Evolutionary conservation across 2,113 vertebrate genomes (phyloP).

Genomic region (Naja naja): DNA sequence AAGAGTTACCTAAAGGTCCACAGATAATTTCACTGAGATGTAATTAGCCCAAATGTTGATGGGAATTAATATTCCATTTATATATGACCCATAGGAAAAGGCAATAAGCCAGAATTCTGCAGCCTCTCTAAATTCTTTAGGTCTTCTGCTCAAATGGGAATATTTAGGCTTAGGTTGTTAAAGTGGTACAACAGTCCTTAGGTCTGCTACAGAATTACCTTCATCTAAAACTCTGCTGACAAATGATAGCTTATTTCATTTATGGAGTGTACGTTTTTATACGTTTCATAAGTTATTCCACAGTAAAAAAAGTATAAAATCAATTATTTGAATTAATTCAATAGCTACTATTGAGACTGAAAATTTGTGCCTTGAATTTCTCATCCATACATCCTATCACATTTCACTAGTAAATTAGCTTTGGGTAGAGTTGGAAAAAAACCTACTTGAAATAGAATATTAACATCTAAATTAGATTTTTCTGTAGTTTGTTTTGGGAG

Average conservation of each 20-base stretch:
- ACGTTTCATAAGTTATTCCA: conserved; percentile 46
- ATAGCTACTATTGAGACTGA: neutral
- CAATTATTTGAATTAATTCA: conserved; percentile 20
- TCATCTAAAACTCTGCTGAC: conserved; percentile 36
- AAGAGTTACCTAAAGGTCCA: neutral
- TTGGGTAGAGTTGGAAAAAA: neutral
- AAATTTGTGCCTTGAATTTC: neutral
- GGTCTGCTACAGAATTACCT: conserved; percentile 46
- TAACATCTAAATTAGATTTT: neutral
- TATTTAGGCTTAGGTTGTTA: conserved; percentile 58
- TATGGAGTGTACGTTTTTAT: conserved; percentile 23
- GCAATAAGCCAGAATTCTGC: neutral
- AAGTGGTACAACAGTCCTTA: conserved; percentile 54
- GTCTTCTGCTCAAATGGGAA: neutral
- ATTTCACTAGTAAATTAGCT: neutral
- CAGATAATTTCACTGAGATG: neutral
- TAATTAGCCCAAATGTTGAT: neutral
- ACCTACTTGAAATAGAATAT: neutral
- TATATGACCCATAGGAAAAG: neutral
- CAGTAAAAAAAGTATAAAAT: conserved; percentile 28
- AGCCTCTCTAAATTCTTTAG: neutral
- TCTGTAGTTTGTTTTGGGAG: neutral
- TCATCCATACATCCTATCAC: neutral
- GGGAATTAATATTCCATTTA: neutral
- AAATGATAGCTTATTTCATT: conserved; percentile 34